A percentile compares a stretch with the other conserved stretches of the same genome.
phyloP scores from a whole-genome alignment of 1,140 invertebrate genomes.

The Zaprionus capensis region DNA sequence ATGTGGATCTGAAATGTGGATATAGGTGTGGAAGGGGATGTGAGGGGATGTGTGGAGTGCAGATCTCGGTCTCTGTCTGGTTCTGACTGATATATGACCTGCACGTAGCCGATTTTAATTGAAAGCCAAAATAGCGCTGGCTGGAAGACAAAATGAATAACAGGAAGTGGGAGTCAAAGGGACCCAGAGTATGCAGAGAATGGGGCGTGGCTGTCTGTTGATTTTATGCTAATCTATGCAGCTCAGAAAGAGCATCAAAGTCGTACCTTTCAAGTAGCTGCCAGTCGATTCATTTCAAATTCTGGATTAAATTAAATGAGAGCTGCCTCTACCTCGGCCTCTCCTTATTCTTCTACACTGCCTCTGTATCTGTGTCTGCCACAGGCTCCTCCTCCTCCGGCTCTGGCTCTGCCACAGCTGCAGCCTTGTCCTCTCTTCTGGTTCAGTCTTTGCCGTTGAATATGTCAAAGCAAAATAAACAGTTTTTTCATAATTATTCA shows the following conservation, averaged over 20 bases:
- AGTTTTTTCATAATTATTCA: slow-evolving; percentile 72
- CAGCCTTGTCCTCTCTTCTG: not conserved
- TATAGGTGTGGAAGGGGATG: not conserved
- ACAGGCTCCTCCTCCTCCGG: too few species aligned
- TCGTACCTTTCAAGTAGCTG: slow-evolving; percentile 20
- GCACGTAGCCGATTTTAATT: slow-evolving; percentile 67
- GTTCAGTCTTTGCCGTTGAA: slow-evolving; percentile 14
- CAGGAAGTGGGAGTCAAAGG: slow-evolving; percentile 15
- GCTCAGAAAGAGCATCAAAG: slow-evolving; percentile 60
- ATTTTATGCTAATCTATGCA: slow-evolving; percentile 79
- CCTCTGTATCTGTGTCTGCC: slow-evolving; percentile 1
- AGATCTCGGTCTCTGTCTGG: slow-evolving; percentile 11
- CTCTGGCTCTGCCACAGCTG: too few species aligned
- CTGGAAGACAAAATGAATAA: slow-evolving; percentile 24
- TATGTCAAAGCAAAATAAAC: slow-evolving; percentile 77
- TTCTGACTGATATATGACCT: slow-evolving; percentile 63
- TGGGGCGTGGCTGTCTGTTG: slow-evolving; percentile 52
- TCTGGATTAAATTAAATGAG: slow-evolving; percentile 72
- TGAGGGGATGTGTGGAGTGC: not conserved
- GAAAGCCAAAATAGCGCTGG: slow-evolving; percentile 67
- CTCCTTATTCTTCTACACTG: not conserved
- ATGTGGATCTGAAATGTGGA: too few species aligned
- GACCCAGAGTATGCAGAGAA: not conserved
- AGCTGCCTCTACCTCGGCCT: slow-evolving; percentile 20
- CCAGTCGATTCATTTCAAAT: slow-evolving; percentile 67